Evolutionary conservation across 2,797 vertebrate genomes (phyloP), one percentile per base, ranked within the genome.

Genomic region (Zalophus californianus): DNA sequence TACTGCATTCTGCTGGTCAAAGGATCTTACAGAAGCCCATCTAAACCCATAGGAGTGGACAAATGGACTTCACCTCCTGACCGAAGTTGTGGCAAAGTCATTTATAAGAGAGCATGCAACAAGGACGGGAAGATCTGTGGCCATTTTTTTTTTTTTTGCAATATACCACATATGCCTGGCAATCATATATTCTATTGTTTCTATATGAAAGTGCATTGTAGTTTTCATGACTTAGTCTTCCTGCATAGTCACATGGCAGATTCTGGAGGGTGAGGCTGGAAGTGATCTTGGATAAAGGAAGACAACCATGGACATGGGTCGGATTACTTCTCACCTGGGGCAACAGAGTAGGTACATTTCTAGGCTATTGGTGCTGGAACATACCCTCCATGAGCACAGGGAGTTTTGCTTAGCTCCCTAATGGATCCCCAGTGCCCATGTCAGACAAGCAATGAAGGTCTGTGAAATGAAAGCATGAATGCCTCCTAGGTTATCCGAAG

Each of bases 241-340:
- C 83, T 7, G n/a, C 64, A 64, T 1, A 56, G 66, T 29, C n/a
- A 25, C 41, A 5, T 7, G 50, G 78, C 27, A 95, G 78, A 50
- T 25, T 50, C 60, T 48, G 8, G 41, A 60, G 35, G 13, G 25
- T 29, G 1, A 38, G 23, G 1, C 7, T n/a, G 56, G 13, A 35
- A 58, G 16, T 20, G 41, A 84, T 25, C 48, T 18, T 88, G 38
- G 83, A 35, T 72, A 60, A 83, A 82, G 58, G n/a, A 73, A 83
- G 29, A 60, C 0, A 38, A 11, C 35, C 0, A 2, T 1, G 32
- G 56, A 41, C 3, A 78, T 27, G 12, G n/a, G 41, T n/a, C 38
- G n/a, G n/a, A 29, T 64, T 4, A 73, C 16, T 23, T 21, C 70
- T 66, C 88, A 70, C 48, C 80, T 56, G 68, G 12, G 10, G 35